A percentile compares a stretch with the other conserved stretches of the same genome.
phyloP scores from a whole-genome alignment of 2,797 vertebrate genomes.

The Streptopelia turtur region DNA sequence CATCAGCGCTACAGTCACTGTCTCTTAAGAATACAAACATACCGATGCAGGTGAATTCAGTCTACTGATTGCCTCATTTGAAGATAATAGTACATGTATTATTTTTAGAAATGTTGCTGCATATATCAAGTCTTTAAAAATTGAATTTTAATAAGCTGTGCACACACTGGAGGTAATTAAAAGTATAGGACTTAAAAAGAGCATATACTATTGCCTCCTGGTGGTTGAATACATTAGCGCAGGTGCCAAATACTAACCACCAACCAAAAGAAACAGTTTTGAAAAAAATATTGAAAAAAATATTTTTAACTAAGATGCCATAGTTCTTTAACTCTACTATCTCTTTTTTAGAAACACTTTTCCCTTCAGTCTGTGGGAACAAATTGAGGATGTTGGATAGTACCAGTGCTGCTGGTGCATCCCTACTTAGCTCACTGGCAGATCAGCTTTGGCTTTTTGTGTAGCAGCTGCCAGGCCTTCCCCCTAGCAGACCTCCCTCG shows the following conservation, averaged over 20 bases:
- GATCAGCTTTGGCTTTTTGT: background rate
- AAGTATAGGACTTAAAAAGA: background rate
- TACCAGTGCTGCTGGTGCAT: background rate
- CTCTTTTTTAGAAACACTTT: background rate
- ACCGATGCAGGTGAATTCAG: background rate
- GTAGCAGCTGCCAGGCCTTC: background rate
- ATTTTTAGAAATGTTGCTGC: constrained; percentile 3
- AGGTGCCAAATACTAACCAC: background rate
- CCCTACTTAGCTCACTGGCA: background rate
- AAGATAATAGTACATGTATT: background rate
- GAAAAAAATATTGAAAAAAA: background rate
- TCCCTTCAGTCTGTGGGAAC: background rate
- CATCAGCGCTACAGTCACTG: background rate
- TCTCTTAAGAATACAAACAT: background rate
- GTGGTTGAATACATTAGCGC: constrained; percentile 21
- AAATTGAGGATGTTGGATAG: background rate
- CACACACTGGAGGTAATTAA: background rate
- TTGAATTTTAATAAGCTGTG: background rate
- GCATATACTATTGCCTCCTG: constrained; percentile 53
- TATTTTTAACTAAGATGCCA: background rate
- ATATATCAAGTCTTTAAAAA: background rate
- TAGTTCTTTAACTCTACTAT: background rate
- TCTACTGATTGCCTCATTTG: constrained; percentile 4
- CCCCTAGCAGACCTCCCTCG: background rate
- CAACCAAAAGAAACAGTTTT: background rate